Base-by-base conservation (phyloP, 1,140 invertebrate genomes). In the Neodiprion virginianus region DNA sequence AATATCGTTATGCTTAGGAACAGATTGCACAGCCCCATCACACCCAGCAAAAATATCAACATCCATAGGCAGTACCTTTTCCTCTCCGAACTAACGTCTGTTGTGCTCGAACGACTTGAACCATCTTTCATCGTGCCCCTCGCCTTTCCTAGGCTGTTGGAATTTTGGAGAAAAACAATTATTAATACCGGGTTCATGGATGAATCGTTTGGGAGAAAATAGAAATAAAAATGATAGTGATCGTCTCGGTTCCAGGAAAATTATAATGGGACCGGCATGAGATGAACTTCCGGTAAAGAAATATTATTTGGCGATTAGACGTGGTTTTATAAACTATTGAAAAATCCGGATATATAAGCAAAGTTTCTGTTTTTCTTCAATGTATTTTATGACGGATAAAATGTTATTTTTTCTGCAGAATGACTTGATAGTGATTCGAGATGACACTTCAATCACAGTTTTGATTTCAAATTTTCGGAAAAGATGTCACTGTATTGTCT, bases 11-110 rank as follows among this genome's bases (percentile, higher is more conserved):
- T 79, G 67, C 86, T 89, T 7, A 89, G 74, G 48, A 88, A 77
- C 23, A 88, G 79, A 79, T 89, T 88, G 67, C 85, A 88, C 12
- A 88, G 78, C 7, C 85, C 87, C 71, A 88, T 82, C 70, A 87
- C 76, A 9, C 77, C 81, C n/a, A 88, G 74, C 48, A 88, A 76
- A 14, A 85, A 75, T n/a, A 83, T 88, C 67, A 89, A 72, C n/a
- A 79, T 83, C 87, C 86, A 88, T 11, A 89, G 78, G 65, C 84
- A 88, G 49, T 86, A 81, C 74, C 81, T 76, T 74, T 81, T 83
- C 71, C 79, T 84, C 69, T 77, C 69, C 69, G 79, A 78, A 11
- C 17, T 21, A 17, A 71, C 17, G 23, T 47, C 48, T 11, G 23
- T 48, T 11, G 23, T 48, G 48, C 48, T 49, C 5, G 21, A 48